Evolutionary conservation across 2,113 vertebrate species (phyloP).

Genomic region (Vidua chalybeata): DNA sequence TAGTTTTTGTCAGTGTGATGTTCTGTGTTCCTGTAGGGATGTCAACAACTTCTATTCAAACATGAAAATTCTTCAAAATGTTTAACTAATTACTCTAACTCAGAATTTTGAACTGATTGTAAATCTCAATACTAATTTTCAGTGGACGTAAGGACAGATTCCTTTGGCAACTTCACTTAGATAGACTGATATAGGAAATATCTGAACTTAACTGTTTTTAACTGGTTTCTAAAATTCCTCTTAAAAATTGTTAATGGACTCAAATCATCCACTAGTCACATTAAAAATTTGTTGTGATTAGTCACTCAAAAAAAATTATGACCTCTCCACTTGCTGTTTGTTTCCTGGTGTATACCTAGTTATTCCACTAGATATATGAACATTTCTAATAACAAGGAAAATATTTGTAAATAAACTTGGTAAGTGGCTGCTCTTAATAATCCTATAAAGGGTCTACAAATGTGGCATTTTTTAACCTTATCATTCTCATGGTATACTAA

Average conservation of each 20-base stretch:
- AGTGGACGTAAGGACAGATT: neutral
- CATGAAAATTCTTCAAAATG: neutral
- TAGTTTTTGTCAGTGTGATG: neutral
- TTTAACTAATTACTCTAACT: neutral
- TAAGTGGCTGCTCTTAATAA: neutral
- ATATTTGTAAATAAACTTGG: neutral
- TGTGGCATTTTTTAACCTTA: neutral
- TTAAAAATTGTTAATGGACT: neutral
- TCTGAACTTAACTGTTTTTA: neutral
- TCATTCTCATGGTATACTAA: neutral
- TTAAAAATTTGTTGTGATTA: neutral
- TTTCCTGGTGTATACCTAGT: neutral
- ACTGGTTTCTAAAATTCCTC: neutral
- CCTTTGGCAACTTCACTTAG: neutral
- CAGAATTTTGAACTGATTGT: neutral
- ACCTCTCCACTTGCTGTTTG: neutral
- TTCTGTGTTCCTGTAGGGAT: neutral
- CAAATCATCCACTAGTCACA: neutral
- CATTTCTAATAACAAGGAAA: neutral
- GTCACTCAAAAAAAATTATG: neutral
- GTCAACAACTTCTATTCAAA: neutral
- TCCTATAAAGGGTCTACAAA: neutral
- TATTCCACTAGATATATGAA: neutral
- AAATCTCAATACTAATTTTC: neutral
- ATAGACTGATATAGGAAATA: neutral